Conservation (phyloP, 2,797 vertebrate genomes). For the Melanotaenia nigrans region DNA sequence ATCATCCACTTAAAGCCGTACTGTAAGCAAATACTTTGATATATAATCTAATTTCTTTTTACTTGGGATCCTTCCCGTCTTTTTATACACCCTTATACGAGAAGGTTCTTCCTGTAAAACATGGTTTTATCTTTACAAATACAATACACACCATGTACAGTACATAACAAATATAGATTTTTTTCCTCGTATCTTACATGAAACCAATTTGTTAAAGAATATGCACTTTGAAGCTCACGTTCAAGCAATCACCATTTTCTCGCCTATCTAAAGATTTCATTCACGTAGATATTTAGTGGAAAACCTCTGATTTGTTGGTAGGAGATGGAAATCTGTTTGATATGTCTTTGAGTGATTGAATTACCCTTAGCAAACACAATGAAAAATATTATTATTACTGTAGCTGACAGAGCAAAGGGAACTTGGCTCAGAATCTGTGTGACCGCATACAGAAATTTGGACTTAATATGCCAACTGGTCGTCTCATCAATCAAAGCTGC, state of each 20-base stretch:
- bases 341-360: conserved; percentile 52
- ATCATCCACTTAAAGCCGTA: conserved; percentile 82
- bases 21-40: conserved; percentile 81
- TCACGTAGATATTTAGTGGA: conserved; percentile 49
- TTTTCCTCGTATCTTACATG: conserved; percentile 71
- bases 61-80: conserved; percentile 60
- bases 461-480: conserved; percentile 56
- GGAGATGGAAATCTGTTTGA: conserved; percentile 42
- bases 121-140: conserved; percentile 81
- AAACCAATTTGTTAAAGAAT: conserved; percentile 73
- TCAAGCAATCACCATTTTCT: conserved; percentile 66
- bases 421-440: conserved; percentile 42
- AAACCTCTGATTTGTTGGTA: conserved; percentile 56
- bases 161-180: conserved; percentile 84
- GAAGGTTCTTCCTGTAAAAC: conserved; percentile 76
- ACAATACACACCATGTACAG: conserved; percentile 83
- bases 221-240: conserved; percentile 63
- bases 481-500: conserved; percentile 56
- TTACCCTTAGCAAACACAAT: conserved; percentile 33
- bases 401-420: conserved; percentile 38
- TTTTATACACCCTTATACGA: conserved; percentile 71
- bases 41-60: conserved; percentile 81
- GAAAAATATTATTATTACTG: conserved; percentile 23
- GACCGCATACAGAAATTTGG: conserved; percentile 47
- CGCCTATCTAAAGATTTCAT: conserved; percentile 60